Evolutionary conservation across 2,797 vertebrate genomes (phyloP).

Genomic region (Natrix natrix): DNA sequence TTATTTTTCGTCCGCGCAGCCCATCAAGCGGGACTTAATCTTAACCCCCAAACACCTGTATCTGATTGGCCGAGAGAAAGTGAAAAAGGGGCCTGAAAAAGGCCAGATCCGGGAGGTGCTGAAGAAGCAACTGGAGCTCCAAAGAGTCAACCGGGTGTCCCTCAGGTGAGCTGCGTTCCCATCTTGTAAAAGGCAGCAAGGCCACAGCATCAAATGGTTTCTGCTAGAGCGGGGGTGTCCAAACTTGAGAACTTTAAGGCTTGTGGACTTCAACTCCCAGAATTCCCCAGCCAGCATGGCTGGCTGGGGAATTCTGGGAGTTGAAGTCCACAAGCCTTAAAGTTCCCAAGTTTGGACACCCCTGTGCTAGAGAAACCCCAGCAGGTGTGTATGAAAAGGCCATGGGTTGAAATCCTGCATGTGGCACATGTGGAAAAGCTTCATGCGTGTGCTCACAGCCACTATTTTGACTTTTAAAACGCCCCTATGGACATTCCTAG

Average conservation of each 20-base stretch:
- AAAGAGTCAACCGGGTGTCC: slow-evolving; percentile 77
- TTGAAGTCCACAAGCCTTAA: too few species aligned
- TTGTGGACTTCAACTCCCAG: too few species aligned
- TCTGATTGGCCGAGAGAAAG: slow-evolving; percentile 92
- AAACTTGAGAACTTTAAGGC: too few species aligned
- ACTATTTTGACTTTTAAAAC: background rate
- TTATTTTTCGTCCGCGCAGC: slow-evolving; percentile 64
- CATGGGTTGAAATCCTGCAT: background rate
- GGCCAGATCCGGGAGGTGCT: slow-evolving; percentile 92
- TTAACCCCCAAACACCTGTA: slow-evolving; percentile 91
- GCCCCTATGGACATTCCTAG: background rate
- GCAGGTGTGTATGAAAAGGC: background rate
- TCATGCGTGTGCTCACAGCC: background rate
- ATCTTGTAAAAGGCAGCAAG: background rate
- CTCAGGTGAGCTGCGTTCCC: slow-evolving; percentile 79
- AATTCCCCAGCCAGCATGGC: too few species aligned
- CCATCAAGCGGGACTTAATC: slow-evolving; percentile 93
- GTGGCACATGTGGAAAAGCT: background rate
- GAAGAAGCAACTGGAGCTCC: slow-evolving; percentile 91
- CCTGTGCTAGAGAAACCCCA: background rate
- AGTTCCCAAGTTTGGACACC: too few species aligned
- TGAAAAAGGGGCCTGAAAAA: slow-evolving; percentile 95
- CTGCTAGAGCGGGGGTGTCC: too few species aligned
- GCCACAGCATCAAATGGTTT: too few species aligned
- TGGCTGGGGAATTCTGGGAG: too few species aligned